Evolutionary conservation across 2,888 invertebrate species (phyloP).

Genomic region (Lymantria monacha): DNA sequence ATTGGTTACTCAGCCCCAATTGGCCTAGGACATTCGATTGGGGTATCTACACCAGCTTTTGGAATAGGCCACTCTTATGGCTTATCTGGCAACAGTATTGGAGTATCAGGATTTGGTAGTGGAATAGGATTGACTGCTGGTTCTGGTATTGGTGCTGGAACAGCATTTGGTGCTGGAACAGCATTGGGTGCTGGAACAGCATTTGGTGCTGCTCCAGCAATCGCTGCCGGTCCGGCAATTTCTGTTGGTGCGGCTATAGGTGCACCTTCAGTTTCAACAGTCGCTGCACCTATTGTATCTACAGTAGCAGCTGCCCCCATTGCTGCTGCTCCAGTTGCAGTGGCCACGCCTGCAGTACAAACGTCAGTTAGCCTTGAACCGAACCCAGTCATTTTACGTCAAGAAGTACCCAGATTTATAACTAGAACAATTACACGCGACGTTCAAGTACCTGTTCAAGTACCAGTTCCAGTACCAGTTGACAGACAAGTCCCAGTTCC

Average conservation of each 20-base stretch:
- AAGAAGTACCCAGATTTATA: conserved; percentile 71
- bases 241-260: conserved; percentile 25
- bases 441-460: conserved; percentile 71
- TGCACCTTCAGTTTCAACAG: conserved; percentile 31
- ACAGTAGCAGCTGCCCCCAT: not conserved
- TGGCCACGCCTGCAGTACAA: conserved; percentile 51
- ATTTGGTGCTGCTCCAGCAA: conserved; percentile 28
- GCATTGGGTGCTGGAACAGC: not conserved
- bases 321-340: conserved; percentile 39
- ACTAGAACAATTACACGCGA: conserved; percentile 72
- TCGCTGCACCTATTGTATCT: conserved; percentile 28
- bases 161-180: not conserved
- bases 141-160: conserved; percentile 21
- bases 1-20: conserved; percentile 22
- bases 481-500: conserved; percentile 75
- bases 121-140: conserved; percentile 24
- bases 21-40: conserved; percentile 4
- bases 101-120: conserved; percentile 12
- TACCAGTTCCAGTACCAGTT: conserved; percentile 76
- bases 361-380: conserved; percentile 67
- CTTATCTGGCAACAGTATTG: conserved; percentile 15
- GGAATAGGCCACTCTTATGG: conserved; percentile 23
- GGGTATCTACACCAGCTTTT: conserved; percentile 15
- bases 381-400: conserved; percentile 70
- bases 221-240: conserved; percentile 27